phyloP scores from a whole-genome alignment of 2,888 invertebrate species.

The Drosophila kokeensis region DNA sequence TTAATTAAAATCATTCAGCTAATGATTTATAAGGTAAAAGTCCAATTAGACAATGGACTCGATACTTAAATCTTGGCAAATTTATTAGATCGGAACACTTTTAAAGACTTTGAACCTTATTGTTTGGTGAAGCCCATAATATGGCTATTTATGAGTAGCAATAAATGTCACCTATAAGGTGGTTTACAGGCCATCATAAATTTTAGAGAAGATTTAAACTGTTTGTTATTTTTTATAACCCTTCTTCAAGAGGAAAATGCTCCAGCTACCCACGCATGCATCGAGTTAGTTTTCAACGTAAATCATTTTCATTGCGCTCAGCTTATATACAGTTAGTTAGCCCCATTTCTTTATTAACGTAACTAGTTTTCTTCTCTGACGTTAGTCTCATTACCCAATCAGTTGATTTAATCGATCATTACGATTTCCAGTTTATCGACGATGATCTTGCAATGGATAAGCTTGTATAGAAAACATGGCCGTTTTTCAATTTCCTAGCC shows the following conservation, averaged over 20 bases:
- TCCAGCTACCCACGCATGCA: background rate
- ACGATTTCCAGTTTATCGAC: slow-evolving; percentile 57
- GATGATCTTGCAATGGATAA: slow-evolving; percentile 44
- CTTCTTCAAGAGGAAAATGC: background rate
- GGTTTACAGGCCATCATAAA: background rate
- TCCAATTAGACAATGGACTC: too few relatives aligned
- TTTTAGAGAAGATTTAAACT: background rate
- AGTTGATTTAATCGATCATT: slow-evolving; percentile 56
- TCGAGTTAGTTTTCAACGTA: background rate
- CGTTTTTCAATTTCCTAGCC: slow-evolving; percentile 75
- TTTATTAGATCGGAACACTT: background rate
- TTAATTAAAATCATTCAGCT: background rate
- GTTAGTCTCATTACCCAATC: slow-evolving; percentile 43
- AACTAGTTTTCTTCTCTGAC: background rate
- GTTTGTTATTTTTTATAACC: background rate
- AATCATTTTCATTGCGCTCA: slow-evolving; percentile 3
- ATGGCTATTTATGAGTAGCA: background rate
- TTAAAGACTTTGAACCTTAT: background rate
- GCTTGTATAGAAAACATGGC: slow-evolving; percentile 30
- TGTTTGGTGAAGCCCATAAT: background rate
- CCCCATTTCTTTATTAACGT: slow-evolving; percentile 6
- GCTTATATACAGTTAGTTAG: slow-evolving; percentile 13
- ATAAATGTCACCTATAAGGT: background rate
- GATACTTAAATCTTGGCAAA: background rate
- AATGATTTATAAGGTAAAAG: background rate